phyloP scores from a whole-genome alignment of 2,113 vertebrate species.

The Phainopepla nitens region DNA sequence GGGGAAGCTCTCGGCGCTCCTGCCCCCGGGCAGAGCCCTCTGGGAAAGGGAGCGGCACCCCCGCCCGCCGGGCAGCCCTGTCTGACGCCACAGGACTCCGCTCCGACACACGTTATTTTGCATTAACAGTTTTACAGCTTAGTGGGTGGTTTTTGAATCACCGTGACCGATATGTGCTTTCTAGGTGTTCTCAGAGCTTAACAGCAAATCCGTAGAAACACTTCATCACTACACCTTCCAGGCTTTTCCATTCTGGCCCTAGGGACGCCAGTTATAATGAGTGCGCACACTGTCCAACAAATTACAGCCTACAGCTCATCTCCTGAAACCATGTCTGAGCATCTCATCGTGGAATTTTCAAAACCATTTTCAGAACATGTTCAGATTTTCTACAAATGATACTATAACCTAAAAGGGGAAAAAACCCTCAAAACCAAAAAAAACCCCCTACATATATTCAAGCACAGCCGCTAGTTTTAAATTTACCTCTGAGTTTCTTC shows the following conservation, averaged over 20 bases:
- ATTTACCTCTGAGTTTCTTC: neutral
- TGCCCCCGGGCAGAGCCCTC: neutral
- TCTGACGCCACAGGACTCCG: neutral
- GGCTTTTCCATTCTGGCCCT: neutral
- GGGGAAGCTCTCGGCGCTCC: neutral
- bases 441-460: accelerated
- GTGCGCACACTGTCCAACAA: neutral
- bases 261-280: neutral
- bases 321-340: neutral
- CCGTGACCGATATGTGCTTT: neutral
- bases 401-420: neutral
- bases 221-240: neutral
- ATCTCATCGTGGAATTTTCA: neutral
- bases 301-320: neutral
- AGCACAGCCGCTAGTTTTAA: neutral
- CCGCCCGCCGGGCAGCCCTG: accelerated
- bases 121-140: neutral
- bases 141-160: neutral
- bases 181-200: neutral
- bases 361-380: neutral
- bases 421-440: neutral
- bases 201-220: neutral
- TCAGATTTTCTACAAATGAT: neutral
- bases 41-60: accelerated
- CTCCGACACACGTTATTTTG: neutral